phyloP scores from a whole-genome alignment of 92 coral and sea anemone species.

The Paramuricea clavata region DNA sequence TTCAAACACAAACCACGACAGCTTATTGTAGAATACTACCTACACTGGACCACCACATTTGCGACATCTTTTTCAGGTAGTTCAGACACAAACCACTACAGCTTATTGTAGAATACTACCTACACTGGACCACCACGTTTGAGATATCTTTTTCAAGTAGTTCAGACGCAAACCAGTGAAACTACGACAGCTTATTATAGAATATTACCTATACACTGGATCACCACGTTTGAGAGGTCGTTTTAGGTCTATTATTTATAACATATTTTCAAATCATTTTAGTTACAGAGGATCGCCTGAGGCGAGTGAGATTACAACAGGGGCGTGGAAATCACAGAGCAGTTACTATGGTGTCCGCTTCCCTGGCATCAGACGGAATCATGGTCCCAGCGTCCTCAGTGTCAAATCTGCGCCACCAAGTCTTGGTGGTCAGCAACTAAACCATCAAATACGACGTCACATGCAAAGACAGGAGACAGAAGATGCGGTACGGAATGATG shows the following conservation, averaged over 20 bases:
- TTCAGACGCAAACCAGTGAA: background rate
- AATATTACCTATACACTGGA: background rate
- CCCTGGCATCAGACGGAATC: constrained; percentile 81
- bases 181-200: background rate
- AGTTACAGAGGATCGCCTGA: constrained; percentile 31
- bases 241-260: background rate
- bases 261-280: background rate
- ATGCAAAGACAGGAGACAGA: constrained; percentile 90
- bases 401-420: constrained; percentile 91
- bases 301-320: constrained; percentile 50
- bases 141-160: background rate
- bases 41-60: too few relatives aligned
- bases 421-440: constrained; percentile 71
- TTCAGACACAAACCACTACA: too few relatives aligned
- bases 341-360: constrained; percentile 90
- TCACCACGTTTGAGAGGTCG: background rate
- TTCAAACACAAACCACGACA: too few relatives aligned
- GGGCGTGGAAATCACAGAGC: constrained; percentile 90
- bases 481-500: background rate
- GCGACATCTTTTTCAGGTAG: too few relatives aligned
- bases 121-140: too few relatives aligned
- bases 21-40: too few relatives aligned
- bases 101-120: too few relatives aligned
- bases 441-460: constrained; percentile 88
- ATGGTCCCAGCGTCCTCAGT: constrained; percentile 60